These are phyloP conservation scores for Tarsius wallacei DNA, from an alignment of 2,797 vertebrate genomes.

Conservation along the genomic window DNA sequence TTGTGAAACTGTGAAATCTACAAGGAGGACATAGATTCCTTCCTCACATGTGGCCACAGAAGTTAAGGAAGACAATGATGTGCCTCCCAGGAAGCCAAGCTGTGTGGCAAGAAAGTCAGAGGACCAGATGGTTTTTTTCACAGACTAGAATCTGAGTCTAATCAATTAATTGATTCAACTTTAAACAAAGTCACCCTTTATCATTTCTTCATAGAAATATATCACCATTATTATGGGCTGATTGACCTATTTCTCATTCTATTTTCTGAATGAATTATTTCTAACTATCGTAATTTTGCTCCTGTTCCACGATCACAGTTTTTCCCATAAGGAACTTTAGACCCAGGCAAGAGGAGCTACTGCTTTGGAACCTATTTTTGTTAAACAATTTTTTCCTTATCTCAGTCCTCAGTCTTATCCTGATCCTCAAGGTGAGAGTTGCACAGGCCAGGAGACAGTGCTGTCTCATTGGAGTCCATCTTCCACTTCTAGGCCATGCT, in stretches of 20 bases:
- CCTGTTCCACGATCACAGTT: neutral
- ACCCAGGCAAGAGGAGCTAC: neutral
- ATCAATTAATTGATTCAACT: neutral
- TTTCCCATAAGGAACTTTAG: neutral
- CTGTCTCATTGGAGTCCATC: rapidly evolving
- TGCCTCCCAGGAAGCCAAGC: neutral
- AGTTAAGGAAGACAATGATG: neutral
- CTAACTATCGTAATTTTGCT: neutral
- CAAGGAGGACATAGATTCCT: neutral
- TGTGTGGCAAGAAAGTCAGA: neutral
- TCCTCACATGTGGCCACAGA: neutral
- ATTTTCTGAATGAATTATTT: neutral
- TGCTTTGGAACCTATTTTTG: neutral
- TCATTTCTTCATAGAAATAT: neutral
- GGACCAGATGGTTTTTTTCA: neutral
- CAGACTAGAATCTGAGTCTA: neutral
- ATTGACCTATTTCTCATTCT: neutral
- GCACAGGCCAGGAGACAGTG: no score
- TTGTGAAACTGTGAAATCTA: neutral
- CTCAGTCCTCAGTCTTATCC: neutral
- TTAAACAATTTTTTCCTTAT: neutral
- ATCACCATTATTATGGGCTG: neutral
- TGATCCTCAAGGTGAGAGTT: neutral
- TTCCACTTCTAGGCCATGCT: neutral
- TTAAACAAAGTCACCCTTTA: neutral